Evolutionary conservation across 2,888 invertebrate species (phyloP).

Genomic region (Allophyes oxyacanthae): DNA sequence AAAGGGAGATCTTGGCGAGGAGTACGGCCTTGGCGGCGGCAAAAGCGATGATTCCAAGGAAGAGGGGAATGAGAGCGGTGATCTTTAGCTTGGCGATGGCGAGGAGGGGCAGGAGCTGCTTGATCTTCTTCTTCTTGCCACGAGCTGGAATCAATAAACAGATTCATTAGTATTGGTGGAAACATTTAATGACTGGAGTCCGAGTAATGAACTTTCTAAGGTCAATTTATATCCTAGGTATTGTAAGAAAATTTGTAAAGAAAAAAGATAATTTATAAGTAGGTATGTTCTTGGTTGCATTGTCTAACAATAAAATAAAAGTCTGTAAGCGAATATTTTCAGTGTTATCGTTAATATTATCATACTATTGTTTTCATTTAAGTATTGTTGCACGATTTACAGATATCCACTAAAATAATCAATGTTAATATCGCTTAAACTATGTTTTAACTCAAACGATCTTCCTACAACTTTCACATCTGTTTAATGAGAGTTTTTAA

Average conservation of each 20-base stretch:
- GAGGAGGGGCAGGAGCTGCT: conserved; percentile 93
- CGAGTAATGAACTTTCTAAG: background rate
- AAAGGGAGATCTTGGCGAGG: conserved; percentile 94
- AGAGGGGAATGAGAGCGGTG: conserved; percentile 93
- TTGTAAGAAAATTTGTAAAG: too few species aligned
- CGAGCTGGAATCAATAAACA: conserved; percentile 88
- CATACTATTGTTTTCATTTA: too few species aligned
- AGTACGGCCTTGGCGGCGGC: conserved; percentile 96
- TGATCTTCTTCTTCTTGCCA: conserved; percentile 94
- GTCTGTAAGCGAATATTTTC: background rate
- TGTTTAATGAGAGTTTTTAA: conserved; percentile 12
- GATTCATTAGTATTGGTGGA: background rate
- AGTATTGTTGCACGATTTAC: too few species aligned
- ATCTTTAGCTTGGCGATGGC: conserved; percentile 94
- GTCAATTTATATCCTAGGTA: background rate
- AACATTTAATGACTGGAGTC: background rate
- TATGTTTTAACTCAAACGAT: background rate
- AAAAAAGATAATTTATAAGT: too few species aligned
- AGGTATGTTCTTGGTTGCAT: too few species aligned
- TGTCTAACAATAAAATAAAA: background rate
- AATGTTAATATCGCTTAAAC: background rate
- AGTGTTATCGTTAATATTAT: too few species aligned
- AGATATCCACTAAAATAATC: background rate
- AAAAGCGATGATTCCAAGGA: conserved; percentile 92
- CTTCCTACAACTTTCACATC: conserved; percentile 34